These are phyloP conservation scores for Perognathus longimembris DNA, from an alignment of 2,113 vertebrate species.

Conservation along the genomic window DNA sequence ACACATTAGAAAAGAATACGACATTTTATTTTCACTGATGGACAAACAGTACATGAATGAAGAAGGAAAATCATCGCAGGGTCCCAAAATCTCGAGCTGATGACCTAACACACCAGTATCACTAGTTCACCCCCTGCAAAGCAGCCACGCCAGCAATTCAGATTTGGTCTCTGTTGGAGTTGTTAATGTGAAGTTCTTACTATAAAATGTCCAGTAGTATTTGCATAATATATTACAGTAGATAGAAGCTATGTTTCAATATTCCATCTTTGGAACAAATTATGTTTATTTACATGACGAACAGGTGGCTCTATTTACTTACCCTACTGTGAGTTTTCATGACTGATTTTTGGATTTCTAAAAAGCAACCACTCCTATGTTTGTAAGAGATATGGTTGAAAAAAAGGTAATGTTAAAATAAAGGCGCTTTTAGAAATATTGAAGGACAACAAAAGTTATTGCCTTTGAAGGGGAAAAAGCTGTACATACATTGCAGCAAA, in stretches of 20 bases:
- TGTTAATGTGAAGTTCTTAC: background rate
- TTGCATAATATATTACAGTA: constrained; percentile 18
- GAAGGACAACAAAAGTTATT: constrained; percentile 79
- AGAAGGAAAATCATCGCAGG: constrained; percentile 78
- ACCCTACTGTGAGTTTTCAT: constrained; percentile 57
- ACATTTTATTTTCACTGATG: constrained; percentile 85
- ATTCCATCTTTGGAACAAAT: constrained; percentile 60
- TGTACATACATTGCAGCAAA: constrained; percentile 82
- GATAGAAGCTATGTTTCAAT: background rate
- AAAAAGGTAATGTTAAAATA: constrained; percentile 79
- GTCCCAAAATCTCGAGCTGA: constrained; percentile 67
- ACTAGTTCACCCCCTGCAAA: background rate
- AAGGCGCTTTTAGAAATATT: constrained; percentile 83
- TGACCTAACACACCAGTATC: background rate
- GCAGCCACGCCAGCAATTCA: background rate
- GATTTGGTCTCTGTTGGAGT: constrained; percentile 60
- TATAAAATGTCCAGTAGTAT: constrained; percentile 37
- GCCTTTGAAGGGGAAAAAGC: constrained; percentile 64
- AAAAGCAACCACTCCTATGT: constrained; percentile 76
- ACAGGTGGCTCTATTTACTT: constrained; percentile 29
- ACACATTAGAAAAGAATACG: constrained; percentile 83
- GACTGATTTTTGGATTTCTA: constrained; percentile 76
- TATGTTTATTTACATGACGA: constrained; percentile 56
- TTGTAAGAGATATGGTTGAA: constrained; percentile 77
- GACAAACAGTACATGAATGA: constrained; percentile 78